Base-by-base conservation (phyloP, 2,113 vertebrate species). In the Colius striatus region DNA sequence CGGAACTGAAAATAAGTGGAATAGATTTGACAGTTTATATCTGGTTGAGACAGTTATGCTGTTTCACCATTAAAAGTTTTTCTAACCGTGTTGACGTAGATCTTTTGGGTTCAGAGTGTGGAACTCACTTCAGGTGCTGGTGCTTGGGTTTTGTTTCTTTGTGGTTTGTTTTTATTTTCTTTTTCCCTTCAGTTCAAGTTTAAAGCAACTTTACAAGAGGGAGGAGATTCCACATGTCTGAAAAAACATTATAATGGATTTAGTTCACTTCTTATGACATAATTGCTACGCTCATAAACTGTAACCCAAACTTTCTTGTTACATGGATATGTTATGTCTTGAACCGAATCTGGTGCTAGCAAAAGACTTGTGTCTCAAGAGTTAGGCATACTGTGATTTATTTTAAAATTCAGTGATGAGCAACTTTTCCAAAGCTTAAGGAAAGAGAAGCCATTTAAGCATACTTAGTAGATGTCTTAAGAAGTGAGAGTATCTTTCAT, bases 191-290 rank as follows among this genome's bases (percentile, higher is more conserved):
- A 81, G 13, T 50, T 87, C 8, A 34, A 26, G 23, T 89, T 43
- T 83, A 93, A 62, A 73, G 51, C 16, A 43, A 1, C 20, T 47
- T 29, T 8, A 13, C 34, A 21, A 12, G 4, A 77, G 41, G 58
- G 82, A 85, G 45, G 41, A 90, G 82, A 53, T 86, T 38, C 51
- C 13, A 47, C 0, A 0, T 41, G 60, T 84, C 53, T 90, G 48
- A 58, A 82, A 84, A 78, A 43, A 41, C 41, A 26, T 65, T 73
- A 62, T 87, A 57, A 21, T 76, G 66, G 41, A 36, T 92, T 90
- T 84, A 84, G 51, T 30, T 29, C 18, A 11, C 47, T 88, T 84
- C 43, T 79, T 77, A 23, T 16, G 41, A n/a, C 27, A 16, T 89
- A 87, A 82, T 87, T 29, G 22, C 30, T 77, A 30, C 71, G 75